These are phyloP conservation scores for Lepus americanus DNA, from an alignment of 2,113 vertebrate species.

Conservation along the genomic window DNA sequence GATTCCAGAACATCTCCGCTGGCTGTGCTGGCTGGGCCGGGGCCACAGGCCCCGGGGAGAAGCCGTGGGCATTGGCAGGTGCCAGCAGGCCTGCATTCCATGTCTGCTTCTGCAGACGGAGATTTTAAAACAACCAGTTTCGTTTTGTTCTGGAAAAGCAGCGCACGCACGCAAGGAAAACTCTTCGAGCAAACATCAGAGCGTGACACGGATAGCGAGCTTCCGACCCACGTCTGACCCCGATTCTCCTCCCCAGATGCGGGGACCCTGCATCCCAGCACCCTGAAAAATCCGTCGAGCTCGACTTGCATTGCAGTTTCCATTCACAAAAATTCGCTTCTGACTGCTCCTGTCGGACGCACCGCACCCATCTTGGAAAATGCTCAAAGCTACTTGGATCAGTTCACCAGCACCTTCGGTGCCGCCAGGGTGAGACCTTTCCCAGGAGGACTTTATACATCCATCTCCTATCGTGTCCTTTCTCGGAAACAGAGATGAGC, in stretches of 20 bases:
- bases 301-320: slow-evolving; percentile 42
- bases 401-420: slow-evolving; percentile 26
- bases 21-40: not conserved
- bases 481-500: slow-evolving; percentile 22
- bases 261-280: too few relatives aligned
- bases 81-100: slow-evolving; percentile 20
- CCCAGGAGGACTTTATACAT: not conserved
- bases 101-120: slow-evolving; percentile 47
- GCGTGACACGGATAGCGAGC: not conserved
- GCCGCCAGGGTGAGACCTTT: not conserved
- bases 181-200: not conserved
- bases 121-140: slow-evolving; percentile 25
- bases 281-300: slow-evolving; percentile 8
- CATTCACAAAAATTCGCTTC: slow-evolving; percentile 35
- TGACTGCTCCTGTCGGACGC: slow-evolving; percentile 11
- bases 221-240: slow-evolving; percentile 40
- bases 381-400: slow-evolving; percentile 40
- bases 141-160: slow-evolving; percentile 37
- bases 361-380: slow-evolving; percentile 26
- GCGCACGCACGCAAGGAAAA: not conserved
- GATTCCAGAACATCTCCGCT: not conserved
- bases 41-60: not conserved
- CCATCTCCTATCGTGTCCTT: not conserved
- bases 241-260: not conserved
- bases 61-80: slow-evolving; percentile 52